Conservation (phyloP, 2,888 invertebrate species). For the Lithophane leautieri region DNA sequence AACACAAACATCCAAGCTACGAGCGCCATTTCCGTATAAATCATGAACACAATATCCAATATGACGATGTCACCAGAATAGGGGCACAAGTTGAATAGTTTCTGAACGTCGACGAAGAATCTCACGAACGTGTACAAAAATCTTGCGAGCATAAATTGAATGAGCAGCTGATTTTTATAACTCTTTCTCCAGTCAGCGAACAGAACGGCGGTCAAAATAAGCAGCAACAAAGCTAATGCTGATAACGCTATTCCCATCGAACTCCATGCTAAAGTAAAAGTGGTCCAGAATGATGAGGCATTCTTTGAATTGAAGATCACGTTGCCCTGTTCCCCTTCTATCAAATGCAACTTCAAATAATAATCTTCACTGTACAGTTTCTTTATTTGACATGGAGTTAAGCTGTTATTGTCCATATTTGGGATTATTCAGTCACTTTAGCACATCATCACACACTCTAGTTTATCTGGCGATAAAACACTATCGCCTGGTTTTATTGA, state of each 20-base stretch:
- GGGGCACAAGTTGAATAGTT: conserved; percentile 60
- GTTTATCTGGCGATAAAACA: conserved; percentile 32
- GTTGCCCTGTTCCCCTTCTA: conserved; percentile 64
- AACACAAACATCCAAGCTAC: conserved; percentile 85
- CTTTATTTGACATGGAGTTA: conserved; percentile 36
- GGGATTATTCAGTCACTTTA: conserved; percentile 34
- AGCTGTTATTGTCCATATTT: conserved; percentile 46
- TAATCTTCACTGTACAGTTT: conserved; percentile 19
- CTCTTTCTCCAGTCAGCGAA: conserved; percentile 82
- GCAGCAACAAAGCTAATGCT: conserved; percentile 72
- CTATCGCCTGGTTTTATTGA: conserved; percentile 33
- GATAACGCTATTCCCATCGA: conserved; percentile 79
- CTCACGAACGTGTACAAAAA: conserved; percentile 77
- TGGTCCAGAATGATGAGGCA: conserved; percentile 60
- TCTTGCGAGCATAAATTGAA: conserved; percentile 83
- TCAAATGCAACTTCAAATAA: neutral
- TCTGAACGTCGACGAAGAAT: conserved; percentile 74
- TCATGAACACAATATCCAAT: conserved; percentile 68
- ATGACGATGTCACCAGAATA: conserved; percentile 53
- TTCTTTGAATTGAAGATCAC: conserved; percentile 63
- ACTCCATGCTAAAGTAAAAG: conserved; percentile 71
- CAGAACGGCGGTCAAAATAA: conserved; percentile 78
- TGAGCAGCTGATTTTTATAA: conserved; percentile 83
- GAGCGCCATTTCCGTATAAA: conserved; percentile 79
- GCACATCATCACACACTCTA: conserved; percentile 14